Conservation (phyloP, 2,113 vertebrate species). For the Ibidorhyncha struthersii region DNA sequence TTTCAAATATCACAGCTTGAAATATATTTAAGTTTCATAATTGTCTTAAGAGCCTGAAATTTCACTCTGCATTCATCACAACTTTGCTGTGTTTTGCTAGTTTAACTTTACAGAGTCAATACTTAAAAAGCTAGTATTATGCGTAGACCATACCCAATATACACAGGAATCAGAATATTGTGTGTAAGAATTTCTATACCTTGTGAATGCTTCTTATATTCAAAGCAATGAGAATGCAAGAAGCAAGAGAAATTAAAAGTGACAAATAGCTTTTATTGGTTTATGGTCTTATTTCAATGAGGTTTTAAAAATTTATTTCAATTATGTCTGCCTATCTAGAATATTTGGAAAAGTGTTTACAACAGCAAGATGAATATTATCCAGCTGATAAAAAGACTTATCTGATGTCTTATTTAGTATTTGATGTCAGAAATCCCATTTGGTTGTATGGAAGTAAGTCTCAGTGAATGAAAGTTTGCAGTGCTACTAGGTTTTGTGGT, state of each 20-base stretch:
- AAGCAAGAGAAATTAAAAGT: background rate
- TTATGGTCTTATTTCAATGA: background rate
- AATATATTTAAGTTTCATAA: background rate
- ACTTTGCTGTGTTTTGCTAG: background rate
- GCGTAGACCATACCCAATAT: background rate
- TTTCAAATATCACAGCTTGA: background rate
- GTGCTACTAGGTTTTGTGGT: background rate
- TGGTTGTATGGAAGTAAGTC: background rate
- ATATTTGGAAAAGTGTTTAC: background rate
- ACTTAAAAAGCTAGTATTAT: background rate
- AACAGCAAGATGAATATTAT: background rate
- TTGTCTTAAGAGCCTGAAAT: background rate
- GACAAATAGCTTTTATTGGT: background rate
- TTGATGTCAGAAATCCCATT: background rate
- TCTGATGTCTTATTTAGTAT: background rate
- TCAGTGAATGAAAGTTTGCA: background rate
- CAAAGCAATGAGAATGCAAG: background rate
- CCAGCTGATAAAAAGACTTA: background rate
- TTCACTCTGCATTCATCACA: background rate
- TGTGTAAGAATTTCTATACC: background rate
- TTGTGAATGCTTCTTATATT: background rate
- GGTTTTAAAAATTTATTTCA: background rate
- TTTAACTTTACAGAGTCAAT: background rate
- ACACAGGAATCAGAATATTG: background rate
- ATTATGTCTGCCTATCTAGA: background rate